A percentile compares a stretch with the other conserved stretches of the same genome.
phyloP scores from a whole-genome alignment of 2,888 invertebrate species.

The Protonemura montana region DNA sequence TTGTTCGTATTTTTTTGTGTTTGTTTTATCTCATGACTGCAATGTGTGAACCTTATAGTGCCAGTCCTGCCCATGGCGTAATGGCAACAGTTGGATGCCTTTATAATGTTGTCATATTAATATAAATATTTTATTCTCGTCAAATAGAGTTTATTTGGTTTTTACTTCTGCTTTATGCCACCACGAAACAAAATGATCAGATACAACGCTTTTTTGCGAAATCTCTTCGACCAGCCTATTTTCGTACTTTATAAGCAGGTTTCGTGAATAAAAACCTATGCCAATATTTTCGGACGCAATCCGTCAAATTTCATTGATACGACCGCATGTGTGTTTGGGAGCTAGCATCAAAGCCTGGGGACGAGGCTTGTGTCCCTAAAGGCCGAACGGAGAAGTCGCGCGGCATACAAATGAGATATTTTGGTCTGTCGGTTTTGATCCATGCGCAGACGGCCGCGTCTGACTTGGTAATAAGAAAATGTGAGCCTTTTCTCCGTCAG shows the following conservation, averaged over 20 bases:
- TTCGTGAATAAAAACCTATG: background rate
- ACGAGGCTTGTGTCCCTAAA: background rate
- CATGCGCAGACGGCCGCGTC: background rate
- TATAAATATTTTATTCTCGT: background rate
- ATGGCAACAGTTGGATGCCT: background rate
- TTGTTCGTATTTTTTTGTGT: background rate
- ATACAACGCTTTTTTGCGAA: background rate
- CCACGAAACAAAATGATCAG: background rate
- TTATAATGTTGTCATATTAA: background rate
- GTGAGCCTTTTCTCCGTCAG: background rate
- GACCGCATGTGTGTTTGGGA: background rate
- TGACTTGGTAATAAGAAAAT: slow-evolving; percentile 7
- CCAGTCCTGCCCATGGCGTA: background rate
- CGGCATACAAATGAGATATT: slow-evolving; percentile 26
- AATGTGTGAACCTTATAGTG: slow-evolving; percentile 4
- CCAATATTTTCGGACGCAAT: background rate
- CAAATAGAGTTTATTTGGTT: background rate
- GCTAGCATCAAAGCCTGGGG: background rate
- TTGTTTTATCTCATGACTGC: background rate
- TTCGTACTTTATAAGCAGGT: background rate
- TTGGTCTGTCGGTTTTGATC: slow-evolving; percentile 7
- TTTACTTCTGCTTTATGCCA: background rate
- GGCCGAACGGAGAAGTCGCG: background rate
- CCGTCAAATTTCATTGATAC: background rate
- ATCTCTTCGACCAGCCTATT: background rate